Percentiles rank a stretch among this genome's conserved stretches.
phyloP scores from a whole-genome alignment of 2,888 invertebrate genomes.

The Dryobota labecula region DNA sequence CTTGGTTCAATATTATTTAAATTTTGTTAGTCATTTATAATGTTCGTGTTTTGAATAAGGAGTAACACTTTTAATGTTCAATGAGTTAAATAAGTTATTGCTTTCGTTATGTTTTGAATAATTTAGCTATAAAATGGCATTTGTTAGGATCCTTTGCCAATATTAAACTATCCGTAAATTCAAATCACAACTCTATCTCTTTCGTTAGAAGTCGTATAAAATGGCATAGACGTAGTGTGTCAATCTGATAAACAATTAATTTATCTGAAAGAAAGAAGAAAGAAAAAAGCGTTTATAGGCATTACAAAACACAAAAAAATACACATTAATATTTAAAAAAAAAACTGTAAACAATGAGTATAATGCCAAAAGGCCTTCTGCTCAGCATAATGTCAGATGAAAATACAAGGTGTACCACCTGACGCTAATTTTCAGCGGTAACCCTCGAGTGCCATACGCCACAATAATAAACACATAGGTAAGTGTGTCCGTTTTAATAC shows the following conservation, averaged over 20 bases:
- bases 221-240: not conserved
- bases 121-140: slow-evolving; percentile 12
- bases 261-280: too few relatives aligned
- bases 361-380: too few relatives aligned
- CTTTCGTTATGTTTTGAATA: slow-evolving; percentile 13
- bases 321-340: too few relatives aligned
- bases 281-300: too few relatives aligned
- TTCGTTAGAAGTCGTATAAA: not conserved
- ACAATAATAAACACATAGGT: too few relatives aligned
- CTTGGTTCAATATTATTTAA: slow-evolving; percentile 3
- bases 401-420: too few relatives aligned
- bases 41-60: slow-evolving; percentile 51
- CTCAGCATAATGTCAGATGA: too few relatives aligned
- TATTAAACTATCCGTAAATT: not conserved
- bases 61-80: slow-evolving; percentile 7
- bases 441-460: too few relatives aligned
- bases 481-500: too few relatives aligned
- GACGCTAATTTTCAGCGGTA: too few relatives aligned
- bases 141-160: not conserved
- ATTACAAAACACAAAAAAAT: too few relatives aligned
- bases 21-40: slow-evolving; percentile 18
- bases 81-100: slow-evolving; percentile 12
- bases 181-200: not conserved
- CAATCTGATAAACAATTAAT: not conserved
- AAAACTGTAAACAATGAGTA: too few relatives aligned